A percentile compares a stretch with the other conserved stretches of the same genome.
These are phyloP conservation scores for Opisthograptis luteolata DNA, from an alignment of 2,888 invertebrate species.

Conservation along the genomic window DNA sequence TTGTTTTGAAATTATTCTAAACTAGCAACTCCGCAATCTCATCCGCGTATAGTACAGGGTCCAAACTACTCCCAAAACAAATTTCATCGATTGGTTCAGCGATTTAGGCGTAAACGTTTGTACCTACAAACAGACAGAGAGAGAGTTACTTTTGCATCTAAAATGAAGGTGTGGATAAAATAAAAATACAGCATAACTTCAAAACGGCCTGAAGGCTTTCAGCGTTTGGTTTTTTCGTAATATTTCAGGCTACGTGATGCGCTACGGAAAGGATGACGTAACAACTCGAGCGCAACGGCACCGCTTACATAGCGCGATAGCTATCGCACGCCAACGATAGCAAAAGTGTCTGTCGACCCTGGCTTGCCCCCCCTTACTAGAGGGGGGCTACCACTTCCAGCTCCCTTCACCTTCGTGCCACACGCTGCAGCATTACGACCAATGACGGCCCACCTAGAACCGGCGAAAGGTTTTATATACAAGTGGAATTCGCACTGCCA, in stretches of 20 bases:
- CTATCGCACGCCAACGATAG: slow-evolving; percentile 71
- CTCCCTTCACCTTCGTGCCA: slow-evolving; percentile 79
- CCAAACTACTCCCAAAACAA: too few relatives aligned
- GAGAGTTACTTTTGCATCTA: too few relatives aligned
- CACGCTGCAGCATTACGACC: slow-evolving; percentile 66
- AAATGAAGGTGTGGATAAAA: too few relatives aligned
- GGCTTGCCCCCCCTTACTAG: slow-evolving; percentile 62
- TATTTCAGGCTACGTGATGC: slow-evolving; percentile 17
- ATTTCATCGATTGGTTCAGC: too few relatives aligned
- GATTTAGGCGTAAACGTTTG: too few relatives aligned
- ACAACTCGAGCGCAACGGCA: slow-evolving; percentile 58
- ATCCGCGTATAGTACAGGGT: too few relatives aligned
- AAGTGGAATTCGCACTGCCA: slow-evolving; percentile 84
- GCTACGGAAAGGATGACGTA: slow-evolving; percentile 53
- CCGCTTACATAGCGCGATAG: slow-evolving; percentile 60
- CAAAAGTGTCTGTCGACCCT: slow-evolving; percentile 83
- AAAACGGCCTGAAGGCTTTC: too few relatives aligned
- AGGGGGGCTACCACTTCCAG: slow-evolving; percentile 63
- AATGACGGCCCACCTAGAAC: slow-evolving; percentile 79
- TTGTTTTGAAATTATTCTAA: too few relatives aligned
- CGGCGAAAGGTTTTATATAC: slow-evolving; percentile 87
- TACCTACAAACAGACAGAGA: too few relatives aligned
- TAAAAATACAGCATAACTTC: too few relatives aligned
- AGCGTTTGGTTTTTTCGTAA: slow-evolving; percentile 8
- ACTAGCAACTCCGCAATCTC: too few relatives aligned